Evolutionary conservation across 2,888 invertebrate species (phyloP).

Genomic region (Agelastica alni): DNA sequence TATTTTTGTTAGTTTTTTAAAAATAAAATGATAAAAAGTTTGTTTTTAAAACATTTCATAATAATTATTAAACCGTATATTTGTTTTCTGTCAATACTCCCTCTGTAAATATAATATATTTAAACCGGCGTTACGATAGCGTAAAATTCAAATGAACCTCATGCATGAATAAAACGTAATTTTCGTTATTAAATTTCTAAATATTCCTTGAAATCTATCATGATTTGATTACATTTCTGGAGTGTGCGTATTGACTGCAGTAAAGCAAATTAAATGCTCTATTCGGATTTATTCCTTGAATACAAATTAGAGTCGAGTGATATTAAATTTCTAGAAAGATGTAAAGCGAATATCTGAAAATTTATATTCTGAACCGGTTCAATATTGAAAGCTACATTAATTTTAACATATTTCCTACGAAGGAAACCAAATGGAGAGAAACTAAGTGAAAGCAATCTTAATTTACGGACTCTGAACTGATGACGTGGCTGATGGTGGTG

Average conservation of each 20-base stretch:
- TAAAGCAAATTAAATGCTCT: constrained; percentile 44
- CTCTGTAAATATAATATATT: no score
- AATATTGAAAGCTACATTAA: constrained; percentile 54
- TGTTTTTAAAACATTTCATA: no score
- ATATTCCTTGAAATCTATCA: constrained; percentile 23
- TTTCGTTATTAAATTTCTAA: constrained; percentile 22
- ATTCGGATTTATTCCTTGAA: constrained; percentile 43
- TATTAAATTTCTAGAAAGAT: constrained; percentile 45
- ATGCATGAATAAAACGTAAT: constrained; percentile 20
- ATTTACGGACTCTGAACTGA: constrained; percentile 46
- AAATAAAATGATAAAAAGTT: no score
- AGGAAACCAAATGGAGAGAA: constrained; percentile 48
- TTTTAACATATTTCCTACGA: constrained; percentile 53
- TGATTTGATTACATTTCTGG: constrained; percentile 24
- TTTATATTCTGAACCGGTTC: constrained; percentile 46
- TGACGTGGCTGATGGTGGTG: constrained; percentile 1
- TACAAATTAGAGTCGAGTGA: constrained; percentile 41
- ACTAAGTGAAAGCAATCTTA: constrained; percentile 48
- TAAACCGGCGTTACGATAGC: background rate
- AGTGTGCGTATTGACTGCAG: constrained; percentile 32
- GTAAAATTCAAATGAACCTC: constrained; percentile 19
- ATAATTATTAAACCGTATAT: no score
- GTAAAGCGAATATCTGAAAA: constrained; percentile 46
- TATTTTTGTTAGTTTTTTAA: no score
- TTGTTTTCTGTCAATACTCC: no score